Base-by-base conservation (phyloP, 2,797 vertebrate species). In the Spizella passerina region DNA sequence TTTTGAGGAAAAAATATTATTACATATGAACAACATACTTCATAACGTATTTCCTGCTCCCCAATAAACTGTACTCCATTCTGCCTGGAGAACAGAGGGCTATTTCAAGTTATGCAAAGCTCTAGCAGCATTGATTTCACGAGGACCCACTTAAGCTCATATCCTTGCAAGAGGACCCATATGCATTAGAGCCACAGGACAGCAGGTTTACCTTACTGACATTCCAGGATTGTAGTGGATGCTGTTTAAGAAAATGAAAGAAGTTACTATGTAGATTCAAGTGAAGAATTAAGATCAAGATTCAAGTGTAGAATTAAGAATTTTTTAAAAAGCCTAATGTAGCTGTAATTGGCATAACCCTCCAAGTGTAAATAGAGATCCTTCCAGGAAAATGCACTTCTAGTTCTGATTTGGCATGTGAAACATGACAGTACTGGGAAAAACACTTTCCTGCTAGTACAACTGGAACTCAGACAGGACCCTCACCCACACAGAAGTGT, bases 371-470 rank as follows among this genome's bases (percentile, higher is more conserved):
- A 93, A 88, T 20, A 94, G 56, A 93, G 60, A 90, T 86, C 81
- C 71, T 92, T 90, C 86, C 81, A 95, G 82, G 90, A 93, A 93
- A 92, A 95, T 29, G 81, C 60, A 84, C 68, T 96, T 95, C 64
- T 75, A 85, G 46, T 29, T 82, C 29, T 70, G 46, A 90, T 87
- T 59, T 52, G 60, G 84, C 64, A 90, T 6, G 26, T 38, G 53
- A 87, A 78, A 92, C 32, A 78, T 24, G 79, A 87, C 68, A 88
- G 82, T 75, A 89, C 52, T 73, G 63, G 82, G 73, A 88, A 88
- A 88, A 93, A 55, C 34, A 47, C 55, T 90, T 88, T 60, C 63
- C 68, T 78, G 75, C 64, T 71, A 84, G 23, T 46, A 75, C 53
- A 92, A 66, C 47, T 90, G 78, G 56, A 92, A 78, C 21, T 77